Conservation (phyloP, 2,113 vertebrate species). For the Rissa tridactyla region DNA sequence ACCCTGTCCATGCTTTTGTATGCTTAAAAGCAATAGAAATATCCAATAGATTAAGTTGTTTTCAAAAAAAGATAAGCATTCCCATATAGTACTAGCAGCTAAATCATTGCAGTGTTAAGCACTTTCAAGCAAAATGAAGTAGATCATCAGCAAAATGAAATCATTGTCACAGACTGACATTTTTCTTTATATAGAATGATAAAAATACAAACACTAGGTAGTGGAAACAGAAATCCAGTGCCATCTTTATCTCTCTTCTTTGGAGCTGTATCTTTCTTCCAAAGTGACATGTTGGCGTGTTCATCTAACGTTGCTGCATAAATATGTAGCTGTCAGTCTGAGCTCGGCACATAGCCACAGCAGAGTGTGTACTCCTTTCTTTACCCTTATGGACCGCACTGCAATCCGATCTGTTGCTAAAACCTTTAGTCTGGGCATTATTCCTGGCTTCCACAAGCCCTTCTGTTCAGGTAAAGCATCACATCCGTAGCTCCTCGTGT, state of each 20-base stretch:
- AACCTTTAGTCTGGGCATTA: neutral
- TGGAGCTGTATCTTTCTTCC: constrained; percentile 11
- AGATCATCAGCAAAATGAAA: constrained; percentile 20
- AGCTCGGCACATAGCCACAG: neutral
- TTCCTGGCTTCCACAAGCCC: neutral
- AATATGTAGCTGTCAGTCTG: neutral
- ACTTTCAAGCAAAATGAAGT: constrained; percentile 11
- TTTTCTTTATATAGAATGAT: constrained; percentile 13
- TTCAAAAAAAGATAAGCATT: neutral
- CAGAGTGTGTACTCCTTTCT: neutral
- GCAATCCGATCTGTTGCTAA: neutral
- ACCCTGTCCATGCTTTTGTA: neutral
- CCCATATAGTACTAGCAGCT: neutral
- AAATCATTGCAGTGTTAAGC: neutral
- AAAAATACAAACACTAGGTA: constrained; percentile 39
- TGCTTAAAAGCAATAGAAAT: neutral
- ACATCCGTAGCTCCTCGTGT: neutral
- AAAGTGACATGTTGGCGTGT: neutral
- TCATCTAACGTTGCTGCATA: neutral
- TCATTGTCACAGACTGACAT: neutral
- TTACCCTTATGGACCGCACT: neutral
- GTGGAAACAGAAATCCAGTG: neutral
- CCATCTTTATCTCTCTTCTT: constrained; percentile 16
- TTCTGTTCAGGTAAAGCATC: neutral
- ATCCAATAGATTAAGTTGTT: neutral